Evolutionary conservation across 2,797 vertebrate genomes (phyloP).

Genomic region (Fundulus diaphanus): DNA sequence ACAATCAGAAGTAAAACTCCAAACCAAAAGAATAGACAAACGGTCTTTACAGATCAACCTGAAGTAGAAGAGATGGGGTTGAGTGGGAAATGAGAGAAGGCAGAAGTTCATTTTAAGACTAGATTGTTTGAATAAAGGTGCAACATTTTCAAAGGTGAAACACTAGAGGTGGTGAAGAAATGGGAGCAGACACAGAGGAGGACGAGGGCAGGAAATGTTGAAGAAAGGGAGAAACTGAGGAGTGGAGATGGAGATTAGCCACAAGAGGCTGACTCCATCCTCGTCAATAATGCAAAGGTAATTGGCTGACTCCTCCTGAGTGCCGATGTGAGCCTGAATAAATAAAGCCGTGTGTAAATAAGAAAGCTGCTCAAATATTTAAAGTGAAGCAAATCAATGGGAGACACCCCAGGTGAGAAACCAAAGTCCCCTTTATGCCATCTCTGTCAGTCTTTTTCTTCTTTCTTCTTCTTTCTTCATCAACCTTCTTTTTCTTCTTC

Average conservation of each 20-base stretch:
- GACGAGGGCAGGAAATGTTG: neutral
- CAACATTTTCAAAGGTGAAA: neutral
- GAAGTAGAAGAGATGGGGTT: neutral
- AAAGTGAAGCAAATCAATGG: conserved; percentile 62
- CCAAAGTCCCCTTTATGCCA: neutral
- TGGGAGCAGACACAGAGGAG: neutral
- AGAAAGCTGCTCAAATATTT: conserved; percentile 62
- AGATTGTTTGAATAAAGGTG: neutral
- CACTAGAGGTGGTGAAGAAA: neutral
- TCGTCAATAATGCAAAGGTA: conserved; percentile 72
- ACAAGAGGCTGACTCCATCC: conserved; percentile 40
- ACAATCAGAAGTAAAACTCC: neutral
- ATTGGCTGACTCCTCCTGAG: conserved; percentile 62
- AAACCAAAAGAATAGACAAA: neutral
- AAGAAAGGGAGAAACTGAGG: neutral
- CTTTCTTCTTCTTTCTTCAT: neutral
- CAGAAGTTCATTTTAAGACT: neutral
- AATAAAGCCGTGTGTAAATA: conserved; percentile 73
- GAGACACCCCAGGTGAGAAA: conserved; percentile 30
- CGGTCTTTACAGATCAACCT: neutral
- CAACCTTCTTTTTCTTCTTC: neutral
- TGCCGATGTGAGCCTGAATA: conserved; percentile 56
- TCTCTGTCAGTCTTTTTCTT: neutral
- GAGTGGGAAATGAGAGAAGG: neutral
- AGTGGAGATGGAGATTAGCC: conserved; percentile 25